Percentiles rank a stretch among this genome's conserved stretches.
Evolutionary conservation across 1,140 invertebrate species (phyloP).

Genomic region (Listronotus oregonensis): DNA sequence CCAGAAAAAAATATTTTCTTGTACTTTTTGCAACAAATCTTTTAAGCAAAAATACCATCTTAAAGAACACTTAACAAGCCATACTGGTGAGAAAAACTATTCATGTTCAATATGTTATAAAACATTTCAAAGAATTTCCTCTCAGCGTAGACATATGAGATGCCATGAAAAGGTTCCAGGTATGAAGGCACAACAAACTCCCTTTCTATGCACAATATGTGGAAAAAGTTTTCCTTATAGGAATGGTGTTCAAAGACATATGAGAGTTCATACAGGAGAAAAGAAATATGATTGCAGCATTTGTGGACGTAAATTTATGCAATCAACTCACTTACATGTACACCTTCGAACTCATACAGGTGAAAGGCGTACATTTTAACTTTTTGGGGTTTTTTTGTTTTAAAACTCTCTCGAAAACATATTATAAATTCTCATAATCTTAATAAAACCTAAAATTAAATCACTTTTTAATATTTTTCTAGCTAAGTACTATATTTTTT

Average conservation of each 20-base stretch:
- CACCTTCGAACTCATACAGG: slow-evolving; percentile 69
- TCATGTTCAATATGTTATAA: slow-evolving; percentile 48
- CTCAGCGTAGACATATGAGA: slow-evolving; percentile 40
- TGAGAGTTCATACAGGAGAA: slow-evolving; percentile 58
- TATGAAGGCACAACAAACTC: slow-evolving; percentile 43
- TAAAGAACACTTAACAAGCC: slow-evolving; percentile 64
- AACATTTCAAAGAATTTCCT: slow-evolving; percentile 45
- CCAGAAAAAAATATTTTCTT: slow-evolving; percentile 44
- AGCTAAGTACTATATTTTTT: no score
- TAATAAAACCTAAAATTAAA: no score
- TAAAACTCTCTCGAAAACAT: no score
- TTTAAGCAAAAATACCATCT: slow-evolving; percentile 75
- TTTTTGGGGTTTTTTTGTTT: no score
- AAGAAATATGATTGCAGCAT: slow-evolving; percentile 56
- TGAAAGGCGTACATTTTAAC: slow-evolving; percentile 61
- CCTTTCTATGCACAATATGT: slow-evolving; percentile 46
- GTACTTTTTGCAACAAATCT: slow-evolving; percentile 68
- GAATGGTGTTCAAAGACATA: slow-evolving; percentile 58
- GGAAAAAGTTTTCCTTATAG: slow-evolving; percentile 56
- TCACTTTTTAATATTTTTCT: no score
- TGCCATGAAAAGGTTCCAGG: slow-evolving; percentile 44
- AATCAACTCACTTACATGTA: slow-evolving; percentile 63
- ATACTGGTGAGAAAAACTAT: slow-evolving; percentile 51
- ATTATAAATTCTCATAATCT: no score
- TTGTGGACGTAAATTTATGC: slow-evolving; percentile 55